phyloP scores from a whole-genome alignment of 2,113 vertebrate genomes.

The Vidua chalybeata region DNA sequence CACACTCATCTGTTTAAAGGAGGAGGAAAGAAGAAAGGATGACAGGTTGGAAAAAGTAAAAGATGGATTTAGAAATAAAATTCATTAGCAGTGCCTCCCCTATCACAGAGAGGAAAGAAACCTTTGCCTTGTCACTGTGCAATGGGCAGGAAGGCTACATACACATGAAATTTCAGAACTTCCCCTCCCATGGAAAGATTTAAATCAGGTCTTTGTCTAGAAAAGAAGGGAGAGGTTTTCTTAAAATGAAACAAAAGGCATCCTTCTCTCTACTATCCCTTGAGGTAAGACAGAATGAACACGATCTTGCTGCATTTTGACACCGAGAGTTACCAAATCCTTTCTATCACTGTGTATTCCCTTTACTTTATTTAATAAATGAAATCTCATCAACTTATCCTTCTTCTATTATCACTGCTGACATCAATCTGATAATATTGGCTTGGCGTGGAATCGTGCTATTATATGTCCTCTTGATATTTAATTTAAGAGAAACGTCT shows the following conservation, averaged over 20 bases:
- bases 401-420: slow-evolving; percentile 77
- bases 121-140: not conserved
- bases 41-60: not conserved
- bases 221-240: slow-evolving; percentile 11
- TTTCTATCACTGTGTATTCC: slow-evolving; percentile 25
- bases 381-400: slow-evolving; percentile 79
- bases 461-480: slow-evolving; percentile 76
- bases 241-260: not conserved
- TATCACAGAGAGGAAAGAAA: not conserved
- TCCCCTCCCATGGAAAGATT: not conserved
- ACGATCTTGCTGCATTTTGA: not conserved
- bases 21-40: not conserved
- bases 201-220: slow-evolving; percentile 7
- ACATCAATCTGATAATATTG: slow-evolving; percentile 83
- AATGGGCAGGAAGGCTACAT: not conserved
- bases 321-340: slow-evolving; percentile 44
- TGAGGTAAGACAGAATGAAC: not conserved
- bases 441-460: slow-evolving; percentile 71
- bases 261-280: not conserved
- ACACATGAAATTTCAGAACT: not conserved
- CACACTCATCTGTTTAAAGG: not conserved
- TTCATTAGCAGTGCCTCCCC: not conserved
- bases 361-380: slow-evolving; percentile 76
- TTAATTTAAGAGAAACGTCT: slow-evolving; percentile 78
- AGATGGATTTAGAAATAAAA: not conserved